phyloP scores from a whole-genome alignment of 1,140 invertebrate genomes.

The Pseudomyrmex sp. region DNA sequence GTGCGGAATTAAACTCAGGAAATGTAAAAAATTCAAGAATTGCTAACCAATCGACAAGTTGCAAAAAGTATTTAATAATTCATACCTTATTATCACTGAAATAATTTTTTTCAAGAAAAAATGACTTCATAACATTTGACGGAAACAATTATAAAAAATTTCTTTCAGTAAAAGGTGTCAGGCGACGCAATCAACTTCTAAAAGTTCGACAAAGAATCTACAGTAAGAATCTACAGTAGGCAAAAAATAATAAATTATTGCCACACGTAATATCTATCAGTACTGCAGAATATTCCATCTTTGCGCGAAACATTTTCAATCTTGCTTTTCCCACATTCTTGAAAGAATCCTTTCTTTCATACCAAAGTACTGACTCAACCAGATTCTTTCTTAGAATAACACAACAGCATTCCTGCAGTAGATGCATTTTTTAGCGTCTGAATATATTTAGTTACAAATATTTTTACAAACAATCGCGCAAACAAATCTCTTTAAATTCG shows the following conservation, averaged over 20 bases:
- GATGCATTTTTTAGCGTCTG: background rate
- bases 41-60: background rate
- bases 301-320: conserved; percentile 2
- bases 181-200: background rate
- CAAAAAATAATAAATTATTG: conserved; percentile 46
- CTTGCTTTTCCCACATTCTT: conserved; percentile 52
- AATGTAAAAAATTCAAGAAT: background rate
- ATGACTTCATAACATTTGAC: background rate
- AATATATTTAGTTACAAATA: background rate
- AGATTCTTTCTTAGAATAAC: conserved; percentile 27
- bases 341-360: conserved; percentile 54
- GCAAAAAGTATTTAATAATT: conserved; percentile 37
- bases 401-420: conserved; percentile 27
- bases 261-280: conserved; percentile 7
- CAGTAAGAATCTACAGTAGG: conserved; percentile 41
- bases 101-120: background rate
- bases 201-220: conserved; percentile 22
- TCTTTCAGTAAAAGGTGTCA: conserved; percentile 59
- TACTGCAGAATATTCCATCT: background rate
- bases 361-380: conserved; percentile 50
- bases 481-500: background rate
- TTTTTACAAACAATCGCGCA: background rate
- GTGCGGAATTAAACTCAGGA: background rate
- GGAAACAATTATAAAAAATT: background rate
- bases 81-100: background rate